Conservation (phyloP, 2,797 vertebrate genomes). For the Platalea minor region DNA sequence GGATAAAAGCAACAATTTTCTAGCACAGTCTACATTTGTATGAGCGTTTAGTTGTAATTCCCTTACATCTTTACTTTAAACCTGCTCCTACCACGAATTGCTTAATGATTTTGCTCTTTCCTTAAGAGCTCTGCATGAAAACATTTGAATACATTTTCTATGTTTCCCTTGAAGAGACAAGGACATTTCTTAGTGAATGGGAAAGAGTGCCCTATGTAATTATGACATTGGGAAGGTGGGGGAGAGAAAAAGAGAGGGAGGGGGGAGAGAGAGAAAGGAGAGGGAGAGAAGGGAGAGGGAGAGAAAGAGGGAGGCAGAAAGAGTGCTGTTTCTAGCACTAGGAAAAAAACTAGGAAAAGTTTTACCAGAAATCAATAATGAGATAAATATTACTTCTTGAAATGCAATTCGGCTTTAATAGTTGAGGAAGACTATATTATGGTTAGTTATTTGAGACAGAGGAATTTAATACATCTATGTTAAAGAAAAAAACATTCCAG, state of each 20-base stretch:
- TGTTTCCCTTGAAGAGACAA: not conserved
- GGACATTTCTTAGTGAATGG: not conserved
- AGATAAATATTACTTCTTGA: not conserved
- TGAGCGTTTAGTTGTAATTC: not conserved
- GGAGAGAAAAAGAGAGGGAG: not conserved
- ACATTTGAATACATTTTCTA: conserved; percentile 10
- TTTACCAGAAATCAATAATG: not conserved
- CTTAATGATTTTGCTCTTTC: conserved; percentile 55
- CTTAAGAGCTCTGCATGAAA: conserved; percentile 32
- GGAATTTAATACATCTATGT: not conserved
- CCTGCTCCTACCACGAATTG: not conserved
- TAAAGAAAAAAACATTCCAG: not conserved
- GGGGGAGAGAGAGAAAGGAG: not conserved
- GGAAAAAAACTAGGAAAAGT: not conserved
- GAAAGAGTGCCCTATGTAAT: not conserved
- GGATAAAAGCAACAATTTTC: conserved; percentile 50
- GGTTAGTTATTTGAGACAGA: not conserved
- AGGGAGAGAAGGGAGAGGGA: not conserved
- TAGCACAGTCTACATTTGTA: not conserved
- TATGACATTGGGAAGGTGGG: not conserved
- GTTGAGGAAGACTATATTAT: not conserved
- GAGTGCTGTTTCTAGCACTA: not conserved
- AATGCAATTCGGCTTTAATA: not conserved
- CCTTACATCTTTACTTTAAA: conserved; percentile 29
- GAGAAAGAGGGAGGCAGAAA: not conserved